phyloP scores from a whole-genome alignment of 1,140 invertebrate species.

The Conus betulinus region DNA sequence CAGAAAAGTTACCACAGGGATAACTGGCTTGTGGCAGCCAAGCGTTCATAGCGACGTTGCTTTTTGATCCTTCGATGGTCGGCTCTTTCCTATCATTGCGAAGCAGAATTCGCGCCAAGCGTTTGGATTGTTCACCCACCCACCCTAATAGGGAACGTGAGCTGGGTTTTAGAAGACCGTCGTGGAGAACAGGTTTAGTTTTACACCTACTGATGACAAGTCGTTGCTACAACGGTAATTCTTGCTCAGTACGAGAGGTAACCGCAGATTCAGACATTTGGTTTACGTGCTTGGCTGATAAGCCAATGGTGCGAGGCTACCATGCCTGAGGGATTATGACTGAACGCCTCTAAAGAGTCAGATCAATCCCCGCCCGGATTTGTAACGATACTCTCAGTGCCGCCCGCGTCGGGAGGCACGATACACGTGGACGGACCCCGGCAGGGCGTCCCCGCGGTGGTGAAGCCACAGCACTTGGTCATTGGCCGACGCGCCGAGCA shows the following conservation, averaged over 20 bases:
- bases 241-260: no score
- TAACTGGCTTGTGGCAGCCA: slow-evolving; percentile 88
- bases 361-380: slow-evolving; percentile 76
- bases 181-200: slow-evolving; percentile 89
- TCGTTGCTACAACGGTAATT: no score
- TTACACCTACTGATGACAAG: slow-evolving; percentile 77
- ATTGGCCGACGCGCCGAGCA: slow-evolving; percentile 28
- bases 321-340: slow-evolving; percentile 70
- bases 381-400: slow-evolving; percentile 71
- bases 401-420: slow-evolving; percentile 62
- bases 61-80: slow-evolving; percentile 90
- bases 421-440: slow-evolving; percentile 51
- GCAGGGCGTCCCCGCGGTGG: slow-evolving; percentile 41
- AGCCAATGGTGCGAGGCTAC: no score
- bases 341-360: slow-evolving; percentile 87
- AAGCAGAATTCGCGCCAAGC: slow-evolving; percentile 88
- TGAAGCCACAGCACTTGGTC: slow-evolving; percentile 11
- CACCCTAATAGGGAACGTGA: slow-evolving; percentile 86
- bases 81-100: slow-evolving; percentile 91
- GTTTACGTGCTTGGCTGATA: no score
- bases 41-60: slow-evolving; percentile 89
- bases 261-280: no score
- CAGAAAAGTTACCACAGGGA: slow-evolving; percentile 90
- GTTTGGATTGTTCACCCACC: slow-evolving; percentile 85
- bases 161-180: slow-evolving; percentile 86